Base-by-base conservation (phyloP, 2,113 vertebrate species). In the Syngnathus floridae region DNA sequence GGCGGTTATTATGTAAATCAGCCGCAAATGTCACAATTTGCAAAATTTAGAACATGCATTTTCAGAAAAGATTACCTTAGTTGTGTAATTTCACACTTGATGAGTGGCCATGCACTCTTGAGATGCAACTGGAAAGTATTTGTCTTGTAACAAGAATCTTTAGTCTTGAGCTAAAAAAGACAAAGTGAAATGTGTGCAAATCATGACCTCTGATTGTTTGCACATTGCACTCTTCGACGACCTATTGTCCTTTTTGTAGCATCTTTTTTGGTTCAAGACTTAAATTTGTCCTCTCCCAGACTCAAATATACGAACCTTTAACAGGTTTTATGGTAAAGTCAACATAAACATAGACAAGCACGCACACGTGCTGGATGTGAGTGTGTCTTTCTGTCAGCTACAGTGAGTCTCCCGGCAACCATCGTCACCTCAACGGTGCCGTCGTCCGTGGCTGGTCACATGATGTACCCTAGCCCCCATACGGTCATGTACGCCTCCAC, bases 391-490 rank as follows among this genome's bases (percentile, higher is more conserved):
- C 56, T 21, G 38, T 54, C 70, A 87, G 87, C 84, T 69, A 86
- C 90, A 78, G 95, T 95, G 87, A 97, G 94, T 78, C 91, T 98
- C 89, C 97, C 96, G 0, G 95, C 96, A n/a, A 95, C 96, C 85
- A 98, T 98, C 84, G 96, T 98, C 92, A 97, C 95, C 17, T 95
- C 96, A 0, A 95, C 95, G 0, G 90, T 97, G 87, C 94, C 96
- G 73, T 95, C 95, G 66, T 95, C 97, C 0, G 92, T 97, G 87
- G 91, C 94, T 4, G 94, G 97, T 86, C 97, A 98, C 91, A 98
- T 98, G 95, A 97, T 99, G 95, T 99, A 99, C 88, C 92, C 93
- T 78, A 95, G 94, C 73, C 92, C 94, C 7, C 96, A 98, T 9
- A 91, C 96, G 0, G 93, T 99, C 81, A 99, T 99, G 97, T 99